Percentiles rank a stretch among this genome's conserved stretches.
Conservation (phyloP, 2,888 invertebrate genomes). For the Tetropium fuscum region DNA sequence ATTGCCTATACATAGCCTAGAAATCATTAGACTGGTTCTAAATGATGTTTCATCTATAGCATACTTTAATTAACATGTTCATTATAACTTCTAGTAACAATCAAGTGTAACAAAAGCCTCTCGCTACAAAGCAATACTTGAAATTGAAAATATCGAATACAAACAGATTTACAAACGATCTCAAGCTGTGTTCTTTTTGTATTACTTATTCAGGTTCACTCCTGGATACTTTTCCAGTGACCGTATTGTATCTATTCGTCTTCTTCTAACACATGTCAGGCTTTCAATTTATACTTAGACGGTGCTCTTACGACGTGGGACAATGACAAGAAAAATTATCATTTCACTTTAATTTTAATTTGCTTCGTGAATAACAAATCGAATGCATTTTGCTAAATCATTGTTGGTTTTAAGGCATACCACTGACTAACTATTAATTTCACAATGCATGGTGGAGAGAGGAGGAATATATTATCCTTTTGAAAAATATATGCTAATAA, state of each 20-base stretch:
- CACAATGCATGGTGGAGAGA: conserved; percentile 3
- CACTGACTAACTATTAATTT: conserved; percentile 28
- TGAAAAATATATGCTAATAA: conserved; percentile 21
- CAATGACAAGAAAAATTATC: conserved; percentile 44
- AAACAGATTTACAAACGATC: conserved; percentile 15
- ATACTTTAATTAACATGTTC: conserved; percentile 3
- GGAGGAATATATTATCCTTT: conserved; percentile 21
- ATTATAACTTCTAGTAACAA: conserved; percentile 6
- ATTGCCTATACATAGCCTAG: too few species aligned
- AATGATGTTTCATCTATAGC: conserved; percentile 1
- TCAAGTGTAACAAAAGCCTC: conserved; percentile 20
- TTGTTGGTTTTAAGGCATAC: conserved; percentile 34
- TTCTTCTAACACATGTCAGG: conserved; percentile 1
- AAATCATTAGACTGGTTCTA: conserved; percentile 2
- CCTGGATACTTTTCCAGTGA: conserved; percentile 29
- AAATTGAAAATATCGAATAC: conserved; percentile 25
- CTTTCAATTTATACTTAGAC: neutral
- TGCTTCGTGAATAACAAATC: conserved; percentile 43
- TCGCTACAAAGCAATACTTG: conserved; percentile 1
- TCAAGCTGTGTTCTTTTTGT: conserved; percentile 22
- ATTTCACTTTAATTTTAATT: conserved; percentile 47
- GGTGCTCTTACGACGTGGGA: conserved; percentile 20
- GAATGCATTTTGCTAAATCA: conserved; percentile 41
- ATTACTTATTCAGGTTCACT: conserved; percentile 18
- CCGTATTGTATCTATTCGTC: conserved; percentile 15